Conservation (phyloP, 2,888 invertebrate genomes). For the Tipula lateralis region DNA sequence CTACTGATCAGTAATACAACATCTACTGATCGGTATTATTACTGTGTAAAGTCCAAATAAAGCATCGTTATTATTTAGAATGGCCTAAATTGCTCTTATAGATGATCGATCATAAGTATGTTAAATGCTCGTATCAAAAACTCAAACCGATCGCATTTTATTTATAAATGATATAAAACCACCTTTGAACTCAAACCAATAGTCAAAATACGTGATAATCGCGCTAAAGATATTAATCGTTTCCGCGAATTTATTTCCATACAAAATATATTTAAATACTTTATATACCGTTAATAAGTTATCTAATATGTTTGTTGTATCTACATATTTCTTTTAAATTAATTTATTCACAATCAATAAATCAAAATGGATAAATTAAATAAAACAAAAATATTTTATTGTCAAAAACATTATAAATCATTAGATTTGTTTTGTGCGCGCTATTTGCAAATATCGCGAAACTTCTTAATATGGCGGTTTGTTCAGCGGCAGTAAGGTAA, state of each 20-base stretch:
- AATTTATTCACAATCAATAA: not conserved
- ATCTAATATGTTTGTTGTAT: not conserved
- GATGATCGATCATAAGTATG: too few relatives aligned
- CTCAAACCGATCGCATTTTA: not conserved
- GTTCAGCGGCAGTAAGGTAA: not conserved
- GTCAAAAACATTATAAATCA: not conserved
- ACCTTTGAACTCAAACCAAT: not conserved
- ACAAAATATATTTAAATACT: not conserved
- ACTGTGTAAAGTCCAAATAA: too few relatives aligned
- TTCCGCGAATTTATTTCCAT: not conserved
- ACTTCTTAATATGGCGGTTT: not conserved
- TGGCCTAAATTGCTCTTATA: too few relatives aligned
- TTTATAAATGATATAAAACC: not conserved
- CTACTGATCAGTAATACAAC: too few relatives aligned
- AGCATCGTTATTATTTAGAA: too few relatives aligned
- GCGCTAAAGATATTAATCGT: not conserved
- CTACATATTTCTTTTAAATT: not conserved
- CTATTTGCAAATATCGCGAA: not conserved
- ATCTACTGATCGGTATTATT: too few relatives aligned
- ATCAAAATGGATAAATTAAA: not conserved
- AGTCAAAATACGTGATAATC: not conserved
- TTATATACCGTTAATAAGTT: constrained; percentile 13
- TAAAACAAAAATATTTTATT: not conserved
- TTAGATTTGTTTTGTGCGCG: not conserved
- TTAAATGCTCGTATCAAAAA: not conserved